These are phyloP conservation scores for Lepidotrigona ventralis DNA, from an alignment of 1,140 invertebrate species.

Conservation along the genomic window DNA sequence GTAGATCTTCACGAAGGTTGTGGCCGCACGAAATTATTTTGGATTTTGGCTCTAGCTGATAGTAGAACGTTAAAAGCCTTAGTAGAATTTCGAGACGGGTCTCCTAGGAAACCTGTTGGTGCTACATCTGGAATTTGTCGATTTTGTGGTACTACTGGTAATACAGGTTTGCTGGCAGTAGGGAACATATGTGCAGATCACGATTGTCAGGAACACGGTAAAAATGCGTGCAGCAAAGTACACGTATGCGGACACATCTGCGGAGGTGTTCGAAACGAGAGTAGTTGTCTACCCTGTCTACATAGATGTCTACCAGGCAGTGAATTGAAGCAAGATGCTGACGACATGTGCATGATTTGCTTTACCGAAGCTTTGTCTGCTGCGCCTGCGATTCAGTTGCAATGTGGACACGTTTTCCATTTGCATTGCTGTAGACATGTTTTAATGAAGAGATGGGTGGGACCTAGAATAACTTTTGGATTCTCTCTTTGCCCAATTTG, in stretches of 20 bases:
- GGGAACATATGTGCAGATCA: constrained; percentile 96
- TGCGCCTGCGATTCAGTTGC: constrained; percentile 95
- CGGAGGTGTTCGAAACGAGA: constrained; percentile 92
- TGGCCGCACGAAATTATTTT: constrained; percentile 96
- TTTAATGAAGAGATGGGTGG: constrained; percentile 93
- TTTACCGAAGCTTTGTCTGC: constrained; percentile 97
- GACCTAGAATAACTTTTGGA: constrained; percentile 97
- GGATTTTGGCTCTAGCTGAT: constrained; percentile 95
- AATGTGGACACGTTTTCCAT: constrained; percentile 98
- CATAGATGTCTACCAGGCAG: constrained; percentile 89
- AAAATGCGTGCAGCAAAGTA: constrained; percentile 91
- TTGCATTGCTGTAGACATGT: constrained; percentile 94
- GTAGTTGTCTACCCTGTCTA: constrained; percentile 92
- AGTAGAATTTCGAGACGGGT: constrained; percentile 94
- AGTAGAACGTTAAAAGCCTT: constrained; percentile 95
- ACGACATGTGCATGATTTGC: constrained; percentile 99
- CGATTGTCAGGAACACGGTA: constrained; percentile 94
- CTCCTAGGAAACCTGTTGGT: constrained; percentile 72
- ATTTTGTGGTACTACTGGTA: constrained; percentile 94
- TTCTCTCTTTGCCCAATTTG: constrained; percentile 98
- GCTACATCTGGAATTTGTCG: constrained; percentile 89
- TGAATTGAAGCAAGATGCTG: constrained; percentile 93
- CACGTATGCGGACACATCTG: constrained; percentile 95
- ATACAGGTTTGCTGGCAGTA: constrained; percentile 91
- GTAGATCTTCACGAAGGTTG: constrained; percentile 98